Base-by-base conservation (phyloP, 2,797 vertebrate genomes). In the Tauraco hartlaubi region DNA sequence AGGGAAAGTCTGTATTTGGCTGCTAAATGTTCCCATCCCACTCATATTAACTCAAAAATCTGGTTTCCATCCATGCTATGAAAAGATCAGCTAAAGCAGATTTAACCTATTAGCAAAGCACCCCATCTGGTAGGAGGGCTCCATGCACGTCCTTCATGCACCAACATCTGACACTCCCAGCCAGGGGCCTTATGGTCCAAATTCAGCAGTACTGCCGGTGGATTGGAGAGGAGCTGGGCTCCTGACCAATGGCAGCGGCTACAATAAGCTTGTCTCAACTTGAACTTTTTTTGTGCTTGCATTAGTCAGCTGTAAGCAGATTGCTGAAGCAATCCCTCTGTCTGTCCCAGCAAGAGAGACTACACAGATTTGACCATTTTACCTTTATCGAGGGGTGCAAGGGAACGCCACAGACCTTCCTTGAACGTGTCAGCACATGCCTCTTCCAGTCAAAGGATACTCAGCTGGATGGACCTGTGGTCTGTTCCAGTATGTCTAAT, bases 81-180 rank as follows among this genome's bases (percentile, higher is more conserved):
- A 94, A 86, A 84, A 88, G 85, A 88, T 95, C 79, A 79, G 67
- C 88, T 93, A 95, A 96, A 95, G 92, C 67, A 96, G 94, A 93
- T 94, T 94, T 96, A 97, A 76, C 29, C 64, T 89, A 95, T 96
- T 92, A 95, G 61, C 85, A 88, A 55, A 81, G 25, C 54, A 64
- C 62, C 74, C 86, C 90, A 90, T 95, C 90, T 96, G 84, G 81
- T 82, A 67, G 85, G 68, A 92, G 76, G 77, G 49, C 31, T 93
- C 54, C 64, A 33, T 7, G 61, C 22, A 25, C 9, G 48, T 61
- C 58, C 78, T 73, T 79, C 55, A 3, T 19, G 61, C 49, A 41
- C 59, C 2, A 2, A 49, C 37, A 71, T 43, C 69, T 71, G 82
- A 91, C 56, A 74, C 52, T 90, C 58, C 64, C 68, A 48, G 7